Conservation (phyloP, 2,888 invertebrate species). For the Heliconius hortense region DNA sequence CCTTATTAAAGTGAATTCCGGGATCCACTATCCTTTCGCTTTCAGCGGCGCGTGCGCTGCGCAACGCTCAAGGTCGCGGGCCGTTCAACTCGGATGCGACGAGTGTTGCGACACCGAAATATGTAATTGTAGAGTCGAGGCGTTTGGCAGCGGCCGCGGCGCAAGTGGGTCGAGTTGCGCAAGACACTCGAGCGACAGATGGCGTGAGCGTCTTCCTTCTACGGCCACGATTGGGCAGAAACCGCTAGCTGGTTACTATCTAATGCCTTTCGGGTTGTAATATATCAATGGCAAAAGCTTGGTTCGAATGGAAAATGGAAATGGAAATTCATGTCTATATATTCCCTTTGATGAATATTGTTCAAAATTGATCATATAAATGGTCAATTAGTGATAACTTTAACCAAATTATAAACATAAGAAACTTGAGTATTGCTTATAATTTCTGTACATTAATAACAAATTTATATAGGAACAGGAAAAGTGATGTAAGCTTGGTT, state of each 20-base stretch:
- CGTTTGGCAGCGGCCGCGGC: conserved; percentile 77
- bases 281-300: not conserved
- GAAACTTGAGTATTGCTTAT: not conserved
- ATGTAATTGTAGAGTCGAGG: conserved; percentile 79
- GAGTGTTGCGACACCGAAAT: conserved; percentile 79
- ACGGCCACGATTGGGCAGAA: conserved; percentile 52
- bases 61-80: conserved; percentile 79
- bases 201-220: conserved; percentile 76
- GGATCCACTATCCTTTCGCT: conserved; percentile 75
- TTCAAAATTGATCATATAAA: not conserved
- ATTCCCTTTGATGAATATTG: not conserved
- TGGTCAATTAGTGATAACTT: not conserved
- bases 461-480: conserved; percentile 45
- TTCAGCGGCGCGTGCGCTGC: conserved; percentile 75
- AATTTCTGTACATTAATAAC: not conserved
- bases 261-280: conserved; percentile 5
- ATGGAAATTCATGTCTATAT: not conserved
- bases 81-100: conserved; percentile 82
- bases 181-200: conserved; percentile 73
- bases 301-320: not conserved
- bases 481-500: conserved; percentile 64
- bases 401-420: too few relatives aligned
- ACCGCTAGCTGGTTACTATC: conserved; percentile 4
- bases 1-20: conserved; percentile 55
- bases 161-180: conserved; percentile 80